Evolutionary conservation across 2,888 invertebrate species (phyloP).

Genomic region (Luperina testacea): DNA sequence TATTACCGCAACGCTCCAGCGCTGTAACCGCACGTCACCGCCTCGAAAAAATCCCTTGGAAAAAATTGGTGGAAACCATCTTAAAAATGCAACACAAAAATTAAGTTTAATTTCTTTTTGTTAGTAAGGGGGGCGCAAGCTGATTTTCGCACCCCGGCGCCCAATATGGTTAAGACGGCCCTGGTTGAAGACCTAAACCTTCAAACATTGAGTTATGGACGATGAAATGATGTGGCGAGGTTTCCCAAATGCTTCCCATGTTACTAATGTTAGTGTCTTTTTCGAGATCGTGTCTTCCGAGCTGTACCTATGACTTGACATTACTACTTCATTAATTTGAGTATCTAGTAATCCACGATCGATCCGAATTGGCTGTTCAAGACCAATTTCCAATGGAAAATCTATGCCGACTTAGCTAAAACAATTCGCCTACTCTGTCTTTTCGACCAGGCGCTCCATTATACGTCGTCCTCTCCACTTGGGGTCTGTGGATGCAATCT

Average conservation of each 20-base stretch:
- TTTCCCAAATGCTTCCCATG: neutral
- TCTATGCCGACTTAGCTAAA: neutral
- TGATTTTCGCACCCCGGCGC: too few species aligned
- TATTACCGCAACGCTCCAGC: too few species aligned
- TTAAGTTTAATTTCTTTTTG: too few species aligned
- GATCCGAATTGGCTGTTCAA: neutral
- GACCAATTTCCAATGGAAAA: neutral
- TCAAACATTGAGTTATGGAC: neutral
- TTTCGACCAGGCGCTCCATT: neutral
- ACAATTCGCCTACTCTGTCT: conserved; percentile 19
- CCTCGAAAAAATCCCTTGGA: too few species aligned
- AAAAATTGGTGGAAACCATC: too few species aligned
- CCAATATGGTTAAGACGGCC: too few species aligned
- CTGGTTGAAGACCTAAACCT: neutral
- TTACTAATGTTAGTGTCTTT: neutral
- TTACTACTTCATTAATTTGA: neutral
- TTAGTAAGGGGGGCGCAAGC: too few species aligned
- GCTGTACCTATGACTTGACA: neutral
- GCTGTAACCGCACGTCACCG: too few species aligned
- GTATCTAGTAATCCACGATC: neutral
- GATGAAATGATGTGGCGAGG: neutral
- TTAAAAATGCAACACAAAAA: too few species aligned
- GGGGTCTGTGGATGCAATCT: conserved; percentile 22
- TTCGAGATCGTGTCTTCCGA: neutral
- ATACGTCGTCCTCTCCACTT: conserved; percentile 23